Evolutionary conservation across 1,140 invertebrate species (phyloP), one percentile per base, ranked within the genome.

Genomic region (Rhopalosiphum maidis): DNA sequence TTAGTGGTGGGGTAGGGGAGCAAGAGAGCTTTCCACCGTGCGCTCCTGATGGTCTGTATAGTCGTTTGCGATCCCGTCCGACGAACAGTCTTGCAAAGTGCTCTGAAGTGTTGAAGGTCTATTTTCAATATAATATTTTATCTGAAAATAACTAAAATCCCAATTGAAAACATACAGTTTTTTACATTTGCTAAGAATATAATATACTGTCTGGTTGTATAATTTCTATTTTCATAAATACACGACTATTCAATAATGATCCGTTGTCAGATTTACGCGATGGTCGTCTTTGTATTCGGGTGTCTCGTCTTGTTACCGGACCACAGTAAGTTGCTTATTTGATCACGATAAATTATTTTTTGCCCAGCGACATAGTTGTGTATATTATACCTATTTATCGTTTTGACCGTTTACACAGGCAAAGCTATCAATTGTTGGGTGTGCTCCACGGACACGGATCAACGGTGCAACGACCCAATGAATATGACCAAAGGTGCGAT

Each of bases 391-490:
- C 11, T 85, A 41, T 43, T 85, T 85, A 41, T 85, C 3, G 9
- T 85, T 43, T 85, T 43, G 41, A 43, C 9, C 83, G 9, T 41
- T 0, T 37, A 15, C 54, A 43, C 95, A 97, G 97, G 96, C 94
- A 95, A 95, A 83, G 95, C 96, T 41, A 95, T 98, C 25, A 96
- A 96, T 94, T 98, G 97, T 94, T 98, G 97, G 97, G 96, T 96
- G 3, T 98, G 97, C 94, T 96, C 96, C 0, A 97, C 97, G 4
- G 96, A 97, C 93, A 95, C 96, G 88, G 97, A 97, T 94, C 95
- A 96, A 0, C 95, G 96, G 94, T 98, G 97, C 95, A 96, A 96
- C 7, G 97, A 98, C 94, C 97, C 97, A 22, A 97, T 97, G 96
- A 96, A 97, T 94, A 96, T 96, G 35, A 96, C 94, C 94, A 95